phyloP scores from a whole-genome alignment of 2,888 invertebrate species.

The Volucella bombylans region DNA sequence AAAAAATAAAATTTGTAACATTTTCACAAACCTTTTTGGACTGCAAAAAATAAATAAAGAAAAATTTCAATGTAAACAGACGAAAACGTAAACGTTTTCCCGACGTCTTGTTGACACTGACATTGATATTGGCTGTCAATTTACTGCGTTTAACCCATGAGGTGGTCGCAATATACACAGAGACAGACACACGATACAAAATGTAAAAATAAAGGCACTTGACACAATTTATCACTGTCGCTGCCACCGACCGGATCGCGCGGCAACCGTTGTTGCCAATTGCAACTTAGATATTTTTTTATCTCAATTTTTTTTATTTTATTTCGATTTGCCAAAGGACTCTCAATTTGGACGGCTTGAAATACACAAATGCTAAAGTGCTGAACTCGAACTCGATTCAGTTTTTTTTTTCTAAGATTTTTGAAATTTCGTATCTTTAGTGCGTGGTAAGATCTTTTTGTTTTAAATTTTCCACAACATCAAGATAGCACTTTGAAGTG shows the following conservation, averaged over 20 bases:
- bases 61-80: conserved; percentile 12
- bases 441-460: not conserved
- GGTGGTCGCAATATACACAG: not conserved
- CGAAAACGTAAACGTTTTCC: not conserved
- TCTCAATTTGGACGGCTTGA: too few relatives aligned
- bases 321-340: not conserved
- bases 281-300: conserved; percentile 26
- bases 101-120: conserved; percentile 65
- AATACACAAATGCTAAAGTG: not conserved
- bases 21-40: too few relatives aligned
- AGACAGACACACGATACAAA: not conserved
- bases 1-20: too few relatives aligned
- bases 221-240: conserved; percentile 66
- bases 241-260: not conserved
- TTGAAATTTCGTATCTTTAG: too few relatives aligned
- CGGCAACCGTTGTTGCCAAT: conserved; percentile 19
- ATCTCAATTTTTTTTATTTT: conserved; percentile 24
- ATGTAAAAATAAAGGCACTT: conserved; percentile 60
- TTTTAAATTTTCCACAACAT: not conserved
- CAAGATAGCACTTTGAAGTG: not conserved
- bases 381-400: not conserved
- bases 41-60: not conserved
- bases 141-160: conserved; percentile 58
- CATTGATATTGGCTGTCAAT: conserved; percentile 69
- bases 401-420: not conserved